These are phyloP conservation scores for Achlya flavicornis DNA, from an alignment of 2,888 invertebrate genomes.

Conservation along the genomic window DNA sequence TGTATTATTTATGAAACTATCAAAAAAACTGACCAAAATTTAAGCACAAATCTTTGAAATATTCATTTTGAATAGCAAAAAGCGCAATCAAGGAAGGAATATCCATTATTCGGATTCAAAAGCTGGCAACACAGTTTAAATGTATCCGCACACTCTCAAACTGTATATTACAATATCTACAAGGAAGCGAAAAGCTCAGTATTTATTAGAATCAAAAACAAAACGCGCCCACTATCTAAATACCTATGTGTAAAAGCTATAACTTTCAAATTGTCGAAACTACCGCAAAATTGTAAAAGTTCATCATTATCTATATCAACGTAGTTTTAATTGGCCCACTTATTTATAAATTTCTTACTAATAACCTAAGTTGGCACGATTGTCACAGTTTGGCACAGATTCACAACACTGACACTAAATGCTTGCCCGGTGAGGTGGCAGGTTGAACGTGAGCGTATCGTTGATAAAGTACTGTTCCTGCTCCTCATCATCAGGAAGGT, in stretches of 20 bases:
- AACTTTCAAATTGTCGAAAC: conserved; percentile 53
- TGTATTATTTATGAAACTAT: background rate
- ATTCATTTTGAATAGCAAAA: background rate
- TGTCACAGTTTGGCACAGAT: conserved; percentile 17
- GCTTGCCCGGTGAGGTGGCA: conserved; percentile 78
- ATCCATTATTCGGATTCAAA: background rate
- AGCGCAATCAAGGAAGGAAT: conserved; percentile 1
- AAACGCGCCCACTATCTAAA: conserved; percentile 45
- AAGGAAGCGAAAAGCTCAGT: conserved; percentile 55
- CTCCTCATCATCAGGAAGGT: conserved; percentile 71
- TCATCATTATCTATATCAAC: conserved; percentile 36
- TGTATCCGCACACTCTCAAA: conserved; percentile 22
- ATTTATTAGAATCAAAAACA: conserved; percentile 50
- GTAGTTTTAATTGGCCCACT: conserved; percentile 68
- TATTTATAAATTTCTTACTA: conserved; percentile 40
- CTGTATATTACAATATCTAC: conserved; percentile 68
- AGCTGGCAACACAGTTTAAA: background rate
- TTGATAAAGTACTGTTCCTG: conserved; percentile 72
- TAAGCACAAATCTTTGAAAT: conserved; percentile 1
- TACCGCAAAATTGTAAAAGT: conserved; percentile 68
- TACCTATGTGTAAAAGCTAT: conserved; percentile 74
- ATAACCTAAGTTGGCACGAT: conserved; percentile 43
- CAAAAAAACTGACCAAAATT: background rate
- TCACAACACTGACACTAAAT: conserved; percentile 60
- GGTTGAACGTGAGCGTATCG: conserved; percentile 75